Base-by-base conservation (phyloP, 2,113 vertebrate genomes). In the Thinocorus orbignyianus region DNA sequence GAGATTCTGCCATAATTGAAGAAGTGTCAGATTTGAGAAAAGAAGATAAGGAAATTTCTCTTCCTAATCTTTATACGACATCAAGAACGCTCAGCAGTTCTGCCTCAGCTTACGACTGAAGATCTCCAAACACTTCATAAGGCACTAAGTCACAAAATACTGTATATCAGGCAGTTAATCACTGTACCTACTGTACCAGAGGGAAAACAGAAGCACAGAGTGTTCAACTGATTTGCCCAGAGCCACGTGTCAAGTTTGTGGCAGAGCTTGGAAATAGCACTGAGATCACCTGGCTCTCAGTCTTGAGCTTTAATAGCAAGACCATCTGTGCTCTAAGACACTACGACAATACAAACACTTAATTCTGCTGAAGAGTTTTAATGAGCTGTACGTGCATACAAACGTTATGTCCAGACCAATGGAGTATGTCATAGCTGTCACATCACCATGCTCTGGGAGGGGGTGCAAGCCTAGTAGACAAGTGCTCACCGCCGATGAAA, bases 271-370 rank as follows among this genome's bases (percentile, higher is more conserved):
- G 61, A 83, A 92, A 31, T 28, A 76, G 62, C 19, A 79, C 61
- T 51, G 77, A 86, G 72, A 70, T 92, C 89, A 90, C 92, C 81
- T 92, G 81, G 81, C 89, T 92, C 73, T 81, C 55, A 54, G 33
- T 65, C 86, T 86, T 71, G 39, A 89, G 86, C 89, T 80, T 80
- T 83, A 82, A 91, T 48, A 86, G 86, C 86, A 69, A 61, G 72
- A 71, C 92, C 85, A 86, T 90, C 85, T 83, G 89, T 92, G 60
- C 76, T 94, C 72, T 41, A 54, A 90, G 81, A 80, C 81, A 37
- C 28, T 19, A n/a, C 7, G 15, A 86, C 61, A 86, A 86, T 86
- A 86, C 55, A 93, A 65, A 86, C 31, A 82, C 76, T 70, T 74
- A 44, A 79, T 49, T 73, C 66, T 74, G 42, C 88, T 72, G 71